Conservation (phyloP, 2,888 invertebrate genomes). For the Elmis aenea region DNA sequence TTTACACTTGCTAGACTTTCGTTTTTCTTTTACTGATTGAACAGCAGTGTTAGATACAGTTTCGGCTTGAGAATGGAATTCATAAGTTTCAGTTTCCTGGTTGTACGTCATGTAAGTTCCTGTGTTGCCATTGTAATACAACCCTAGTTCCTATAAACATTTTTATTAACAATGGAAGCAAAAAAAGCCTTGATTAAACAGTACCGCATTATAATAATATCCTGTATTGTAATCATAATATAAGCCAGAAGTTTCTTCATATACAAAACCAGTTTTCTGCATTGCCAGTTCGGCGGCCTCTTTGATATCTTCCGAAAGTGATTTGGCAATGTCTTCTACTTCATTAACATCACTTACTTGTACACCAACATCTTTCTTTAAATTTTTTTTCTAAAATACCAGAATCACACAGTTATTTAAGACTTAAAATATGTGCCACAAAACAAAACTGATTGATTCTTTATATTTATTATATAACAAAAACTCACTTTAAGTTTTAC, state of each 20-base stretch:
- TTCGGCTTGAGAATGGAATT: slow-evolving; percentile 74
- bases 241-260: slow-evolving; percentile 79
- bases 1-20: slow-evolving; percentile 24
- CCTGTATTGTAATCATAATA: slow-evolving; percentile 86
- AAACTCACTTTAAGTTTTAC: slow-evolving; percentile 46
- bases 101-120: slow-evolving; percentile 82
- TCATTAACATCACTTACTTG: slow-evolving; percentile 28
- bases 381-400: slow-evolving; percentile 24
- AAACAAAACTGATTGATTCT: too few species aligned
- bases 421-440: too few species aligned
- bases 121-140: slow-evolving; percentile 84
- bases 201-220: slow-evolving; percentile 86
- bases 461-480: slow-evolving; percentile 4
- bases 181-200: slow-evolving; percentile 2
- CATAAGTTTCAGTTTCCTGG: slow-evolving; percentile 66
- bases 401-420: slow-evolving; percentile 9
- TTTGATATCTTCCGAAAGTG: slow-evolving; percentile 70
- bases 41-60: slow-evolving; percentile 24
- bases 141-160: slow-evolving; percentile 64
- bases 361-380: slow-evolving; percentile 25
- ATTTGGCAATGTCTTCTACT: slow-evolving; percentile 32
- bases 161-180: slow-evolving; percentile 2
- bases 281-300: slow-evolving; percentile 70
- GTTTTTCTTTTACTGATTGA: slow-evolving; percentile 17
- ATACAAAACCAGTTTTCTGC: slow-evolving; percentile 74